phyloP scores from a whole-genome alignment of 1,140 invertebrate species.

The Musca domestica region DNA sequence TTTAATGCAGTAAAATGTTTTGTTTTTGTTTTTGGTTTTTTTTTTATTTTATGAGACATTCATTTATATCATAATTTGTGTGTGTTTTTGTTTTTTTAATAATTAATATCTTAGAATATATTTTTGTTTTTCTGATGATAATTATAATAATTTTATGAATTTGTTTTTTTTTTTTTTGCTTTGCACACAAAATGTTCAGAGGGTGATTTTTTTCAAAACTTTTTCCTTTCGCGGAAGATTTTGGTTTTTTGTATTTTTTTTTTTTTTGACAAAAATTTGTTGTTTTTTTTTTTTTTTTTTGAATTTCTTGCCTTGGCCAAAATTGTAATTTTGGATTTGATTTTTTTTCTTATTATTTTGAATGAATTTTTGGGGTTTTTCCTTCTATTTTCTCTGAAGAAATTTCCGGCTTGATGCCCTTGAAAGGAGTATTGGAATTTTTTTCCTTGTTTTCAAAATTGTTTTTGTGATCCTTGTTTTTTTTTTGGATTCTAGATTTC shows the following conservation, averaged over 20 bases:
- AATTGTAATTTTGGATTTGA: constrained; percentile 5
- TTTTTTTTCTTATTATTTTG: constrained; percentile 10
- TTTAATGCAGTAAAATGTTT: constrained; percentile 24
- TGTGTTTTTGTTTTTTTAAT: constrained; percentile 2
- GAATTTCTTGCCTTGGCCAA: neutral
- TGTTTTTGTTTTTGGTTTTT: neutral
- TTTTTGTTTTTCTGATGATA: constrained; percentile 1
- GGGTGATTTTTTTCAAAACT: neutral
- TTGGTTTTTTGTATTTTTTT: constrained; percentile 20
- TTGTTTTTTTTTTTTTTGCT: constrained; percentile 5
- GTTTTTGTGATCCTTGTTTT: neutral
- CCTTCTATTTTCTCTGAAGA: constrained; percentile 10
- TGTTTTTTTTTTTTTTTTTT: constrained; percentile 15
- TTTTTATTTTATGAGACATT: constrained; percentile 2
- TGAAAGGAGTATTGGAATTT: neutral
- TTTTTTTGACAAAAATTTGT: constrained; percentile 18
- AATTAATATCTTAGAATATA: constrained; percentile 8
- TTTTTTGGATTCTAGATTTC: neutral
- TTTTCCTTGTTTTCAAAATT: constrained; percentile 2
- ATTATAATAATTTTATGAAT: constrained; percentile 2
- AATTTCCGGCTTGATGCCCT: neutral
- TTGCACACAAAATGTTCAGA: constrained; percentile 5
- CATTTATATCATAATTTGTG: constrained; percentile 17
- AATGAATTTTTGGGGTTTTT: too few relatives aligned
- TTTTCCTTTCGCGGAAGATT: constrained; percentile 15